Conservation (phyloP, 2,888 invertebrate species). For the Caenorhabditis panamensis region DNA sequence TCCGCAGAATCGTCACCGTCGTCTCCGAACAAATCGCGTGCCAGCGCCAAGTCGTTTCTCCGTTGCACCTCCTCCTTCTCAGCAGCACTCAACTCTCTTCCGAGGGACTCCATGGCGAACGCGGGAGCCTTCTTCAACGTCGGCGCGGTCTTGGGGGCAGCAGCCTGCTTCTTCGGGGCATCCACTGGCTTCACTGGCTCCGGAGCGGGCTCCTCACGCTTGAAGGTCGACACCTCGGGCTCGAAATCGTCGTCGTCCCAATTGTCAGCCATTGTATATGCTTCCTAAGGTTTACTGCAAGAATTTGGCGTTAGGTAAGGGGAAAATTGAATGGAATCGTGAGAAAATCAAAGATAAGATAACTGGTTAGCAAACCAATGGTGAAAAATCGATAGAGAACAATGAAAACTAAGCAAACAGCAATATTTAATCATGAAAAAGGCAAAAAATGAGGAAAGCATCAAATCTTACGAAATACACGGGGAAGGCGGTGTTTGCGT, state of each 20-base stretch:
- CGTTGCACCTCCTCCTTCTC: slow-evolving; percentile 69
- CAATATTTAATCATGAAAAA: slow-evolving; percentile 7
- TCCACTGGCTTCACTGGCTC: slow-evolving; percentile 24
- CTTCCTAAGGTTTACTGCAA: slow-evolving; percentile 28
- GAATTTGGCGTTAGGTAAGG: background rate
- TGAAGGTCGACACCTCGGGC: slow-evolving; percentile 65
- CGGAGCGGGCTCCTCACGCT: slow-evolving; percentile 33
- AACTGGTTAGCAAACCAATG: background rate
- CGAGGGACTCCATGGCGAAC: slow-evolving; percentile 70
- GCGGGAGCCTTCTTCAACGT: slow-evolving; percentile 56
- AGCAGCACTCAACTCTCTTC: slow-evolving; percentile 67
- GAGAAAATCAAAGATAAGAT: background rate
- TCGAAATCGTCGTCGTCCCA: slow-evolving; percentile 74
- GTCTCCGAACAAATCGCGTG: slow-evolving; percentile 69
- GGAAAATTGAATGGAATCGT: background rate
- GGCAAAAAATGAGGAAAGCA: background rate
- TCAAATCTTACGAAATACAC: slow-evolving; percentile 14
- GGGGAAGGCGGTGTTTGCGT: slow-evolving; percentile 27
- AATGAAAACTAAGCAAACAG: background rate
- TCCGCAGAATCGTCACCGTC: slow-evolving; percentile 34
- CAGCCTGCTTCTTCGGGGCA: slow-evolving; percentile 17
- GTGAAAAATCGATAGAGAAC: background rate
- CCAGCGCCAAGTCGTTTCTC: slow-evolving; percentile 63
- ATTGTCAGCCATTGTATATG: slow-evolving; percentile 30
- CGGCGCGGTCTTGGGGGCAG: slow-evolving; percentile 10